phyloP scores from a whole-genome alignment of 2,888 invertebrate species.

The Chymomyza amoena region DNA sequence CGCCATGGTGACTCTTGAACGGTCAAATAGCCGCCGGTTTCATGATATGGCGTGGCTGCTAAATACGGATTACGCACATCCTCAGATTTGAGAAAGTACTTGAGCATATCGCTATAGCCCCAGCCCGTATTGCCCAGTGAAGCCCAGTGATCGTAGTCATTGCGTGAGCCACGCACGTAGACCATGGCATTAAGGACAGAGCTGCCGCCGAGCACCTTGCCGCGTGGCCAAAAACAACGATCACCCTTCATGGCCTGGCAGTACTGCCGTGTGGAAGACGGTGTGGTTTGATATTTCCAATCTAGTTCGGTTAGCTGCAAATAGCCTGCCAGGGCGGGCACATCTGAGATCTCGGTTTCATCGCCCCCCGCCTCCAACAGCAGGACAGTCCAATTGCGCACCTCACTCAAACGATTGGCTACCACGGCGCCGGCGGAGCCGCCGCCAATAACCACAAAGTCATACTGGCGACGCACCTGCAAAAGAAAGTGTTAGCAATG shows the following conservation, averaged over 20 bases:
- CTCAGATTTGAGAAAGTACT: constrained; percentile 92
- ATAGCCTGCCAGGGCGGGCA: constrained; percentile 91
- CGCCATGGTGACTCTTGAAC: constrained; percentile 92
- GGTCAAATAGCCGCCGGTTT: constrained; percentile 88
- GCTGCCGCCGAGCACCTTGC: constrained; percentile 93
- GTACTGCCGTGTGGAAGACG: constrained; percentile 87
- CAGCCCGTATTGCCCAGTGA: constrained; percentile 90
- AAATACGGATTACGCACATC: constrained; percentile 92
- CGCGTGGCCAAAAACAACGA: constrained; percentile 94
- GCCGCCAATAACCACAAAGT: constrained; percentile 91
- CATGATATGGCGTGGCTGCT: constrained; percentile 86
- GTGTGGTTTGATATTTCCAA: constrained; percentile 95
- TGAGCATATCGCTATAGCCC: constrained; percentile 89
- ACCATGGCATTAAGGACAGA: constrained; percentile 95
- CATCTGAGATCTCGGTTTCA: constrained; percentile 93
- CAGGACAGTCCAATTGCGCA: constrained; percentile 89
- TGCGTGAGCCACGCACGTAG: constrained; percentile 91
- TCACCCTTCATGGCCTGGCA: constrained; percentile 93
- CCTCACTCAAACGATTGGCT: constrained; percentile 89
- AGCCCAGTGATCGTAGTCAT: constrained; percentile 94
- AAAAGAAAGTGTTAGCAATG: not conserved
- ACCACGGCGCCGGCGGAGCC: constrained; percentile 94
- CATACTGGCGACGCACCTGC: constrained; percentile 88
- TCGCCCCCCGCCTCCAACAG: constrained; percentile 92
- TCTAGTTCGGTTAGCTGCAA: constrained; percentile 91